These are phyloP conservation scores for Halichondria panicea DNA, from an alignment of 37 sponge, comb jelly and placozoan species.

Conservation along the genomic window DNA sequence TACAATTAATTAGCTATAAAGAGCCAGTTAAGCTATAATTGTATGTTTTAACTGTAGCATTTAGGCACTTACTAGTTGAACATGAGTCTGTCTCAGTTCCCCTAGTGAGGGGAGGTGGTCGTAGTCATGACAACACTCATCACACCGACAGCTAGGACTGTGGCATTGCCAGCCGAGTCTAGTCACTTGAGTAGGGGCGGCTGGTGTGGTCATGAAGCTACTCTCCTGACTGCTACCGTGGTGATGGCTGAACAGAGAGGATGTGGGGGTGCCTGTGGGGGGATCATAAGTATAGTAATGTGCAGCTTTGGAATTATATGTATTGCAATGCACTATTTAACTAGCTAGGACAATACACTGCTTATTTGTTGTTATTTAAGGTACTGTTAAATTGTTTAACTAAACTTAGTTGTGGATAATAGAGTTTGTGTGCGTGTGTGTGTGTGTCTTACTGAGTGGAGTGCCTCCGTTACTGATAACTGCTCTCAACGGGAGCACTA, in stretches of 20 bases:
- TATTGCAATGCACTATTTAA: neutral
- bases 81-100: slow-evolving; percentile 7
- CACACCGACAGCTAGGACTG: neutral
- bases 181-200: too few species aligned
- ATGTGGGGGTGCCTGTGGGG: neutral
- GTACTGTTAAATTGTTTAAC: too few species aligned
- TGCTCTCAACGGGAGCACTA: slow-evolving; percentile 12
- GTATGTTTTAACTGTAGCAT: neutral
- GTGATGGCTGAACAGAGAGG: neutral
- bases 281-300: neutral
- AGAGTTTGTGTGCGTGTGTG: too few species aligned
- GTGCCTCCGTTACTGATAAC: neutral
- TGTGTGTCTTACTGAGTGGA: neutral
- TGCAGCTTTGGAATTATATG: neutral
- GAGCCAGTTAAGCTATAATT: neutral
- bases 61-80: slow-evolving; percentile 7
- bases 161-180: too few species aligned
- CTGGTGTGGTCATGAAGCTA: too few species aligned
- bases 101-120: slow-evolving; percentile 20
- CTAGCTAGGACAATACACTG: too few species aligned
- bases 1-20: neutral
- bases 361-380: too few species aligned
- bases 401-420: too few species aligned
- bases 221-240: neutral
- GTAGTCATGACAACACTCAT: slow-evolving; percentile 5